These are phyloP conservation scores for Keiferia lycopersicella DNA, from an alignment of 2,888 invertebrate species.

Conservation along the genomic window DNA sequence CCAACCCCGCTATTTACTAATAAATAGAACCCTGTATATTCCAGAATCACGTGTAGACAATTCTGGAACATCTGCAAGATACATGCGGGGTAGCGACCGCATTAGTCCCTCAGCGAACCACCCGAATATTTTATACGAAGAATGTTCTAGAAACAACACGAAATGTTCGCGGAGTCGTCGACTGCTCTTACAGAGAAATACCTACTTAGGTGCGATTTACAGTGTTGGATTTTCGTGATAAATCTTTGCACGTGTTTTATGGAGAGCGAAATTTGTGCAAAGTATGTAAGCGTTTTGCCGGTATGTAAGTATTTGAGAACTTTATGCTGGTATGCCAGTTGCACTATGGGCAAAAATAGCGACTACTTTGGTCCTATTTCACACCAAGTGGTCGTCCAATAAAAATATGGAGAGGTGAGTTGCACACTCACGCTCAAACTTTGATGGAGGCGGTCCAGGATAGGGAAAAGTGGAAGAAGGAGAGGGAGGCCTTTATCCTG, in stretches of 20 bases:
- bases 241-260: neutral
- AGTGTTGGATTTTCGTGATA: neutral
- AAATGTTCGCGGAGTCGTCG: neutral
- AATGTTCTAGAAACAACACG: conserved; percentile 4
- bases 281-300: too few relatives aligned
- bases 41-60: neutral
- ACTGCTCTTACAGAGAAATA: neutral
- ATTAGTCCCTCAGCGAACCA: neutral
- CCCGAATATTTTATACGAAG: conserved; percentile 7
- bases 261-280: neutral
- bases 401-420: too few relatives aligned
- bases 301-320: too few relatives aligned
- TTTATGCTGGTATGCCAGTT: too few relatives aligned
- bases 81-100: conserved; percentile 12
- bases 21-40: neutral
- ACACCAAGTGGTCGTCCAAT: too few relatives aligned
- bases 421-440: too few relatives aligned
- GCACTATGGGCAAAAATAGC: too few relatives aligned
- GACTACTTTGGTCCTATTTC: too few relatives aligned
- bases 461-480: too few relatives aligned
- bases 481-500: too few relatives aligned
- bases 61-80: conserved; percentile 3
- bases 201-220: neutral
- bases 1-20: too few relatives aligned
- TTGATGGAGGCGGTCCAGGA: too few relatives aligned